A percentile compares a stretch with the other conserved stretches of the same genome.
phyloP scores from a whole-genome alignment of 2,888 invertebrate species.

The Dioctria linearis region DNA sequence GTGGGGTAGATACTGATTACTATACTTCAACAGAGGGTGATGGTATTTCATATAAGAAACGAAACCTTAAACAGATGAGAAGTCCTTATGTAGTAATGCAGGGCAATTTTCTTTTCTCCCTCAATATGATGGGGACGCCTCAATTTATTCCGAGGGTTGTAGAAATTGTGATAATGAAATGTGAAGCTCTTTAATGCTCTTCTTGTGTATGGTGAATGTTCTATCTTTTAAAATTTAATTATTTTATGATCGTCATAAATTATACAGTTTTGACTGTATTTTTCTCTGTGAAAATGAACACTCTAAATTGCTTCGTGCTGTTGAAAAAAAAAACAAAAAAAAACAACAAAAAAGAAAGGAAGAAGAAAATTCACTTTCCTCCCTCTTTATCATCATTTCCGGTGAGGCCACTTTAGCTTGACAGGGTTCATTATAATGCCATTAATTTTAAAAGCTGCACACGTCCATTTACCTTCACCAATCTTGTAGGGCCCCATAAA shows the following conservation, averaged over 20 bases:
- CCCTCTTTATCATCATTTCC: slow-evolving; percentile 38
- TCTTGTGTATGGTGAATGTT: slow-evolving; percentile 48
- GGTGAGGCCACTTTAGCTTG: slow-evolving; percentile 38
- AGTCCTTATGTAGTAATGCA: slow-evolving; percentile 11
- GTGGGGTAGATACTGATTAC: slow-evolving; percentile 2
- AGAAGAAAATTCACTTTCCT: slow-evolving; percentile 20
- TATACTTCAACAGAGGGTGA: slow-evolving; percentile 12
- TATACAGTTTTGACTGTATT: slow-evolving; percentile 41
- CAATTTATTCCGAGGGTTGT: slow-evolving; percentile 13
- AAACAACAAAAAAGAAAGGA: too few species aligned
- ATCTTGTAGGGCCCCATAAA: slow-evolving; percentile 10
- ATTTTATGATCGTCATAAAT: slow-evolving; percentile 57
- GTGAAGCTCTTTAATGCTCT: slow-evolving; percentile 56
- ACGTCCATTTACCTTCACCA: slow-evolving; percentile 21
- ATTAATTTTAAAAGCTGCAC: slow-evolving; percentile 42
- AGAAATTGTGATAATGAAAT: slow-evolving; percentile 56
- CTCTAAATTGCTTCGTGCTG: neutral
- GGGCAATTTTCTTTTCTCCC: slow-evolving; percentile 15
- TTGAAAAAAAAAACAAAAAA: too few species aligned
- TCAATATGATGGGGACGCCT: neutral
- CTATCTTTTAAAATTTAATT: slow-evolving; percentile 57
- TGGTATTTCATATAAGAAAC: slow-evolving; percentile 5
- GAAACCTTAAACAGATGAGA: slow-evolving; percentile 28
- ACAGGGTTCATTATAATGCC: slow-evolving; percentile 45
- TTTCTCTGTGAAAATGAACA: slow-evolving; percentile 7